Evolutionary conservation across 2,797 vertebrate genomes (phyloP).

Genomic region (Falco biarmicus): DNA sequence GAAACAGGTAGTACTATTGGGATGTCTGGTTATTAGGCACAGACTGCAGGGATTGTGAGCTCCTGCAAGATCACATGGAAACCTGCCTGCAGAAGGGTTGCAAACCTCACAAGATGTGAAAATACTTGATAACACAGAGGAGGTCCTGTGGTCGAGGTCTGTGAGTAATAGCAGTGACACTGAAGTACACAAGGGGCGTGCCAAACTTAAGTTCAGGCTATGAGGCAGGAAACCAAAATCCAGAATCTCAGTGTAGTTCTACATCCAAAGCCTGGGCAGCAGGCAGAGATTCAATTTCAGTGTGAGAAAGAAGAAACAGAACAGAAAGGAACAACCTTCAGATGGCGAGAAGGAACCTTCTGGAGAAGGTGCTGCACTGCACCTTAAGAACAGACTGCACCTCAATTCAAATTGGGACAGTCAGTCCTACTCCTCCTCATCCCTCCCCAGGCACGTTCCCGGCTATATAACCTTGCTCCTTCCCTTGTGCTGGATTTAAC

Average conservation of each 20-base stretch:
- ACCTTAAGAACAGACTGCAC: not conserved
- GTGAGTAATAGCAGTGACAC: not conserved
- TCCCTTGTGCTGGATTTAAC: not conserved
- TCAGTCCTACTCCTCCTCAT: not conserved
- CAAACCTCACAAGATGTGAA: not conserved
- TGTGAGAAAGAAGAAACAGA: not conserved
- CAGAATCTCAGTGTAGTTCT: not conserved
- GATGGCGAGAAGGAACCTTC: not conserved
- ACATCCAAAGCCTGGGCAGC: not conserved
- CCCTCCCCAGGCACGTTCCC: not conserved
- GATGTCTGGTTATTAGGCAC: not conserved
- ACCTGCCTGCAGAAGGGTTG: not conserved
- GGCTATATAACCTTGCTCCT: not conserved
- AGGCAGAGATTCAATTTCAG: not conserved
- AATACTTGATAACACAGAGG: not conserved
- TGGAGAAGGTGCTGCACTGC: not conserved
- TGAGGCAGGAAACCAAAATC: not conserved
- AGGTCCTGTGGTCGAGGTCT: not conserved
- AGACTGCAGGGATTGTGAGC: not conserved
- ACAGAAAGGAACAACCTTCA: not conserved
- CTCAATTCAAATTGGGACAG: not conserved
- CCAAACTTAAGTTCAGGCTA: not conserved
- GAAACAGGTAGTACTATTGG: not conserved
- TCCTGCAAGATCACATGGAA: not conserved
- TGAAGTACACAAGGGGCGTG: not conserved